Percentiles rank a stretch among this genome's conserved stretches.
Conservation (phyloP, 2,888 invertebrate species). For the Phyto melanocephala region DNA sequence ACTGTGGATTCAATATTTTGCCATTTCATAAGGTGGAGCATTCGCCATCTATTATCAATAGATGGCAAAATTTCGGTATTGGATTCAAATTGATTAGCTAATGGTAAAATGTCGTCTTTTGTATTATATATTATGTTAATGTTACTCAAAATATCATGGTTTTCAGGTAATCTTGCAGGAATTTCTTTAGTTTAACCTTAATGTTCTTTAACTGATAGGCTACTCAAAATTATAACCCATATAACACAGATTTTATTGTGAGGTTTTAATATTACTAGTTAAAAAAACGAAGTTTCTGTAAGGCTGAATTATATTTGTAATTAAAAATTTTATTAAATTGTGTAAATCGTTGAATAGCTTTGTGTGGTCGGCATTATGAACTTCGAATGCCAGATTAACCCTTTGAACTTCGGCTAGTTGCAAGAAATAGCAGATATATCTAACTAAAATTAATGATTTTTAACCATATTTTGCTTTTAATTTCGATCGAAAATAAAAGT, state of each 20-base stretch:
- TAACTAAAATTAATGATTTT: not conserved
- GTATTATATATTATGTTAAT: too few species aligned
- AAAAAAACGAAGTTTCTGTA: not conserved
- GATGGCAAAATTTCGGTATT: too few species aligned
- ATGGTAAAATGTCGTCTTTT: too few species aligned
- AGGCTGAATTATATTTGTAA: not conserved
- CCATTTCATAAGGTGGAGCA: too few species aligned
- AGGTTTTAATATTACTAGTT: too few species aligned
- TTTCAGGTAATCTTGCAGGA: not conserved
- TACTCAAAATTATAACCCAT: not conserved
- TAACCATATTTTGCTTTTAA: not conserved
- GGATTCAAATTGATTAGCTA: too few species aligned
- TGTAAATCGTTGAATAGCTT: conserved; percentile 2
- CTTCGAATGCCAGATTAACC: not conserved
- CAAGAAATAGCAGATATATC: not conserved
- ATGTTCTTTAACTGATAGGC: not conserved
- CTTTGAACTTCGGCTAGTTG: conserved; percentile 11
- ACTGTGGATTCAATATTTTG: too few species aligned
- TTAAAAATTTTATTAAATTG: not conserved
- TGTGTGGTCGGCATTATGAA: conserved; percentile 1
- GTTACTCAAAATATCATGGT: too few species aligned
- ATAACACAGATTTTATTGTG: not conserved
- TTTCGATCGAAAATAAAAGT: too few species aligned
- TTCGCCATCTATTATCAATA: too few species aligned
- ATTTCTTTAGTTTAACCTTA: not conserved